These are phyloP conservation scores for Euplagia quadripunctaria DNA, from an alignment of 2,888 invertebrate species.

Conservation along the genomic window DNA sequence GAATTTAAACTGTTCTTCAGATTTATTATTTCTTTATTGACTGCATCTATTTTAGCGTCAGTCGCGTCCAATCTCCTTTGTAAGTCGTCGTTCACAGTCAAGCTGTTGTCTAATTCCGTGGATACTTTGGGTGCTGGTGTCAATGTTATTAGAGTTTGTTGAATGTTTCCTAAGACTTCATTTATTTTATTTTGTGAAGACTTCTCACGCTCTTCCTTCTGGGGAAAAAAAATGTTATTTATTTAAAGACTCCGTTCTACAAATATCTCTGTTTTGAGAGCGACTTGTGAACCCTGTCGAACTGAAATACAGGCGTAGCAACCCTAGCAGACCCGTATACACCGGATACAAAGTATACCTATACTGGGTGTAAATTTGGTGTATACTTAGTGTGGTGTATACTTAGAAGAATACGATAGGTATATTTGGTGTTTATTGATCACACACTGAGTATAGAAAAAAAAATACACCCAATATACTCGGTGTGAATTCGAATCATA, in stretches of 20 bases:
- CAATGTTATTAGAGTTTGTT: constrained; percentile 70
- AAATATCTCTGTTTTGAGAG: too few relatives aligned
- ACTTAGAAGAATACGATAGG: too few relatives aligned
- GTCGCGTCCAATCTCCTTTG: constrained; percentile 72
- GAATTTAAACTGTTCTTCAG: constrained; percentile 73
- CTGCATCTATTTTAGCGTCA: constrained; percentile 74
- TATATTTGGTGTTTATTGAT: too few relatives aligned
- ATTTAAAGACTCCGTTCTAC: neutral
- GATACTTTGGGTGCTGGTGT: constrained; percentile 50
- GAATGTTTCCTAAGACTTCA: constrained; percentile 83
- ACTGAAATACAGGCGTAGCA: too few relatives aligned
- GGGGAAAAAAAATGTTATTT: constrained; percentile 26
- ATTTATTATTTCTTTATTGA: constrained; percentile 71
- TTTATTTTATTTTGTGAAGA: constrained; percentile 88
- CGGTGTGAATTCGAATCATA: too few relatives aligned
- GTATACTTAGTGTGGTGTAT: too few relatives aligned
- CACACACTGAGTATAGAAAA: too few relatives aligned
- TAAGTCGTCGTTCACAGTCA: constrained; percentile 67
- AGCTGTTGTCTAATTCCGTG: constrained; percentile 66
- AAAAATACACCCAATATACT: too few relatives aligned
- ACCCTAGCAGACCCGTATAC: too few relatives aligned
- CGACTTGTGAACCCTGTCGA: too few relatives aligned
- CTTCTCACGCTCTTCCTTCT: constrained; percentile 90
- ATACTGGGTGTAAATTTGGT: too few relatives aligned
- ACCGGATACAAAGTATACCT: too few relatives aligned